Conservation (phyloP, 2,113 vertebrate species). For the Dermatemys mawii region DNA sequence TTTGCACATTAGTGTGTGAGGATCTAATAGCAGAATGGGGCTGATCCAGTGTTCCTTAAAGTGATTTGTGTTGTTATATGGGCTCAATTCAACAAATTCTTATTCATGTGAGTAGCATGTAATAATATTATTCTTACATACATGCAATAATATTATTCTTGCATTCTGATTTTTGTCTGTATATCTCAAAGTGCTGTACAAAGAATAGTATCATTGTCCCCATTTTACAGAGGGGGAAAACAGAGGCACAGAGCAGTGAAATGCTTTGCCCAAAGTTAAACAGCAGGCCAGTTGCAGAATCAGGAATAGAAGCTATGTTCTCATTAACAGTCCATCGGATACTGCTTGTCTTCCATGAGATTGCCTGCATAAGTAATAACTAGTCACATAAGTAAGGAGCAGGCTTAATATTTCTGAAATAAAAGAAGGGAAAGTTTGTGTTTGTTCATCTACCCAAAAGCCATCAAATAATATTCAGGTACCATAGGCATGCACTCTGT, state of each 20-base stretch:
- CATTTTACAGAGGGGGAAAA: neutral
- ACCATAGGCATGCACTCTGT: neutral
- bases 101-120: neutral
- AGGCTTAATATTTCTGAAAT: neutral
- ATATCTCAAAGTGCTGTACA: slow-evolving; percentile 7
- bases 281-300: neutral
- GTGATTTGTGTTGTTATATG: neutral
- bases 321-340: neutral
- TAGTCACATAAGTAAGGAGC: neutral
- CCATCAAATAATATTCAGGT: neutral
- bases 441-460: neutral
- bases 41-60: neutral
- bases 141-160: neutral
- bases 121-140: no score
- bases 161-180: neutral
- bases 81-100: neutral
- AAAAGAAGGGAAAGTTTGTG: neutral
- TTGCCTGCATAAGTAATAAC: neutral
- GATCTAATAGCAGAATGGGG: neutral
- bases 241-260: neutral
- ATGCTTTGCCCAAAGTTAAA: neutral
- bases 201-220: neutral
- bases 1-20: neutral
- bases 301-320: neutral
- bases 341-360: neutral